phyloP scores from a whole-genome alignment of 1,140 invertebrate genomes.

The Lycorma delicatula region DNA sequence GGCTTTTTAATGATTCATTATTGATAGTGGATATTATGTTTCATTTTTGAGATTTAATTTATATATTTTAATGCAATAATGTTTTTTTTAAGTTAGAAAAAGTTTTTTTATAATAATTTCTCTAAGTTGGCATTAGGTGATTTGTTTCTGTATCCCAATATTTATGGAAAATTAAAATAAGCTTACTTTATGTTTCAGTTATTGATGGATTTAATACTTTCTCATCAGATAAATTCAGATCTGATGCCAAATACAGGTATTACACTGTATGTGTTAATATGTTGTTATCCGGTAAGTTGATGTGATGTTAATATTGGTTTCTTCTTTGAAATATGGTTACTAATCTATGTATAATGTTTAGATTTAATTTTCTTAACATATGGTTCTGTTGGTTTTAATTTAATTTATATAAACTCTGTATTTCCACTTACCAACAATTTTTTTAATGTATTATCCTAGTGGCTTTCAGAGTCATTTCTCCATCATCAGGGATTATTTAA shows the following conservation, averaged over 20 bases:
- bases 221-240: slow-evolving; percentile 58
- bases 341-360: not conserved
- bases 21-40: not conserved
- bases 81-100: not conserved
- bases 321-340: not conserved
- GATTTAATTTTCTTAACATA: not conserved
- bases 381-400: not conserved
- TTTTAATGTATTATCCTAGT: not conserved
- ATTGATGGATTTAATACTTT: slow-evolving; percentile 56
- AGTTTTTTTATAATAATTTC: not conserved
- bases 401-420: not conserved
- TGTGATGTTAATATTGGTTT: slow-evolving; percentile 7
- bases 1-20: no score
- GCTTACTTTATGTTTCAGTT: slow-evolving; percentile 41
- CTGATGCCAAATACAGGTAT: slow-evolving; percentile 49
- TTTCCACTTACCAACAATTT: not conserved
- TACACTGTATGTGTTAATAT: slow-evolving; percentile 60
- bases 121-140: not conserved
- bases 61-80: not conserved
- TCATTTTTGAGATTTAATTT: not conserved
- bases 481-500: no score
- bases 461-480: not conserved
- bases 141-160: slow-evolving; percentile 19
- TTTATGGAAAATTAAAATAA: no score
- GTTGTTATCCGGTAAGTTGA: slow-evolving; percentile 54